Base-by-base conservation (phyloP, 1,140 invertebrate species). In the Dinoponera quadriceps region DNA sequence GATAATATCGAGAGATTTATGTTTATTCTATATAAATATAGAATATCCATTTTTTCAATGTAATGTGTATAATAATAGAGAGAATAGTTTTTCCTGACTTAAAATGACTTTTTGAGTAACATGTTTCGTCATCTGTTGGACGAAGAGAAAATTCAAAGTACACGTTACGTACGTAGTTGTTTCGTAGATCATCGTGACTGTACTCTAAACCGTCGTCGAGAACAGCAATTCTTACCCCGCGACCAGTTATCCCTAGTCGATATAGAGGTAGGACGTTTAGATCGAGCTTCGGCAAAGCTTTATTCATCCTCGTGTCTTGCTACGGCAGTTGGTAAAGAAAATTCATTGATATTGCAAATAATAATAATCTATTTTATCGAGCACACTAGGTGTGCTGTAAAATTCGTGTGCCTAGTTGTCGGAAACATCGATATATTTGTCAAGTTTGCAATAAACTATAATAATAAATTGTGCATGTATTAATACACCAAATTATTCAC, bases 151-250 rank as follows among this genome's bases (percentile, higher is more conserved):
- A 1, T 13, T 83, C 2, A 1, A 63, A 72, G n/a, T 20, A 55
- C 59, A 49, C 33, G 14, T 68, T 54, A 84, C 97, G 96, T 92
- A 98, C 97, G 90, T 98, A 98, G 93, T 98, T 98, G 4, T 94
- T 94, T 54, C 93, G 94, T 1, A 98, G 92, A 92, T 98, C 98
- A 0, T 96, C 96, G 92, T 98, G 97, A 27, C 95, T 96, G 91
- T 97, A 96, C 92, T 98, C 97, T 13, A 98, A 93, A 11, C 97
- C 98, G 94, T 99, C 98, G 92, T 99, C 98, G 9, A 99, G 94
- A 69, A 99, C 96, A 0, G 96, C 96, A 1, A 99, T 96, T 18
- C 96, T 96, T 0, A 99, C 95, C 7, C 97, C 97, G 87, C 95
- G 95, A 16, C 98, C 98, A 2, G 97, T 98, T 90, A 96, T 95